Percentiles rank a stretch among this genome's conserved stretches.
phyloP scores from a whole-genome alignment of 2,888 invertebrate genomes.

The Ecliptopera silaceata region DNA sequence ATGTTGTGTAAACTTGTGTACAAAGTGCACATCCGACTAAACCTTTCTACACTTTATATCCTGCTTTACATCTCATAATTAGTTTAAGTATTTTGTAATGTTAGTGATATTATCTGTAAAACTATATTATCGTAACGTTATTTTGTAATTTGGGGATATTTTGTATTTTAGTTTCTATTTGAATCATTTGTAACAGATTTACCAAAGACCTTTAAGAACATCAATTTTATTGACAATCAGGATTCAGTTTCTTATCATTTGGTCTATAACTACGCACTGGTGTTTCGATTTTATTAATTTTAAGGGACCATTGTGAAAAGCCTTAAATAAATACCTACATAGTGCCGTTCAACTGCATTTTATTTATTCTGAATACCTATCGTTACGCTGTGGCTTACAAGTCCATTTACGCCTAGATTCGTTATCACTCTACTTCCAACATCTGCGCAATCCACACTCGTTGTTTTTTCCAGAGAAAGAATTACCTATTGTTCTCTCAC shows the following conservation, averaged over 20 bases:
- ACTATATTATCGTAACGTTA: conserved; percentile 53
- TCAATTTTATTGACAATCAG: conserved; percentile 22
- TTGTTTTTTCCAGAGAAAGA: background rate
- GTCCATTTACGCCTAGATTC: background rate
- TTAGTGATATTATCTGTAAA: conserved; percentile 73
- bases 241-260: conserved; percentile 18
- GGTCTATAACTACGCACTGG: conserved; percentile 31
- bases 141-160: conserved; percentile 40
- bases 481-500: conserved; percentile 11
- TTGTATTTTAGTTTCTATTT: conserved; percentile 35
- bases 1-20: conserved; percentile 32
- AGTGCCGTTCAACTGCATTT: conserved; percentile 55
- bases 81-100: conserved; percentile 56
- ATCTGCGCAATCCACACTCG: background rate
- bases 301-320: conserved; percentile 58
- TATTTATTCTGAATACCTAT: conserved; percentile 32
- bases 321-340: conserved; percentile 56
- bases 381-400: background rate
- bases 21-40: conserved; percentile 42
- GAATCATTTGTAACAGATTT: conserved; percentile 38
- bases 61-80: conserved; percentile 41
- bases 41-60: conserved; percentile 25
- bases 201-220: conserved; percentile 52
- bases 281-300: conserved; percentile 43
- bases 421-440: background rate